Evolutionary conservation across 2,797 vertebrate genomes (phyloP), one percentile per base, ranked within the genome.

Genomic region (Orestias chungarensis): DNA sequence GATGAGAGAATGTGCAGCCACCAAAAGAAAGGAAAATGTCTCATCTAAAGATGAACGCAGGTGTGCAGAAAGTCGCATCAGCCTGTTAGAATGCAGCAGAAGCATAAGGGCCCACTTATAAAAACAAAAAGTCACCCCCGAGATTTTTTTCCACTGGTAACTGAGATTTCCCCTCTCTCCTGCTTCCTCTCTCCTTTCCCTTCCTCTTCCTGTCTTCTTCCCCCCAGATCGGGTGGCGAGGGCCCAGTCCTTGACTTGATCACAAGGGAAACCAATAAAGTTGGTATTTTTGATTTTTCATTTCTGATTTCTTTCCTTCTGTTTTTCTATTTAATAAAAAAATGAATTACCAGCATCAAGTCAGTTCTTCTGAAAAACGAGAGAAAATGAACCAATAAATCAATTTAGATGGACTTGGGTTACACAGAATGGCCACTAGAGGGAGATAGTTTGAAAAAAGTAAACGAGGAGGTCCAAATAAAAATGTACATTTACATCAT

Each of bases 201-300:
- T 50, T 82, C 25, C 69, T 44, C 40, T 49, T 68, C 78, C 70
- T 82, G 75, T 86, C 50, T 88, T 68, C 79, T 91, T 81, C 64
- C 91, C 89, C 82, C 91, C 91, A 94, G 93, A 94, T 92, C 93
- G 90, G 91, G 90, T 93, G 81, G 91, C 90, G 76, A 93, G 90
- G 88, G 87, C 89, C 85, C 92, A 92, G 82, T 91, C 90, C 90
- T 91, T 93, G 93, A 91, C 93, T 88, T 94, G 92, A 93, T 91
- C 87, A 88, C 85, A 91, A 66, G 86, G 87, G 83, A 87, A 87
- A 88, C 83, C 84, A 88, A 82, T 91, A 86, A 88, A 93, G 87
- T 87, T 88, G 80, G 84, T 88, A 87, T 89, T 80, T 87, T 76
- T 73, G 75, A 59, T 81, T 69, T 81, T 75, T 81, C 42, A 68